phyloP scores from a whole-genome alignment of 2,113 vertebrate genomes.

The Onychorhynchus coronatus region DNA sequence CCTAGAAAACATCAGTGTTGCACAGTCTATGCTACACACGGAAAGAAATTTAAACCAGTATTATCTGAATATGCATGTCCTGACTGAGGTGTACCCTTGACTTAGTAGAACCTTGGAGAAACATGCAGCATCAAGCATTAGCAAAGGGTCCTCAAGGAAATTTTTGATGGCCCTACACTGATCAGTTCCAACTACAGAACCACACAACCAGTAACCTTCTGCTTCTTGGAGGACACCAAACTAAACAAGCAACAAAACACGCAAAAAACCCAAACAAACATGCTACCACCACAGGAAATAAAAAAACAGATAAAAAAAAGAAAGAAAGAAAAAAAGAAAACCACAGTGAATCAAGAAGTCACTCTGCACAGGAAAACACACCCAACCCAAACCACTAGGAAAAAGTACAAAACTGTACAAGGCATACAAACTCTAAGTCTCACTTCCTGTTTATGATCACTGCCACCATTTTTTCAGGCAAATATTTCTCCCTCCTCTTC shows the following conservation, averaged over 20 bases:
- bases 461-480: background rate
- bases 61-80: accelerated
- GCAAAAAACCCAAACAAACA: background rate
- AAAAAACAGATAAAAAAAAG: background rate
- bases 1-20: background rate
- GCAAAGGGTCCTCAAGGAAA: background rate
- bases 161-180: background rate
- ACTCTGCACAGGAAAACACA: constrained; percentile 19
- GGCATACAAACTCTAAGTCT: background rate
- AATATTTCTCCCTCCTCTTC: background rate
- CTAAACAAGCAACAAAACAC: background rate
- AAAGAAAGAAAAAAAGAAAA: background rate
- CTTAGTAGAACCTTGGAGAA: background rate
- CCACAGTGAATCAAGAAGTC: background rate
- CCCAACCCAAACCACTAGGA: background rate
- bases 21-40: background rate
- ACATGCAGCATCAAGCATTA: background rate
- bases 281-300: background rate
- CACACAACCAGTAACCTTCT: background rate
- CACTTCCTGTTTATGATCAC: background rate
- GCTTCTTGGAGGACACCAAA: background rate
- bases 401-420: background rate
- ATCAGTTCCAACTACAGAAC: background rate
- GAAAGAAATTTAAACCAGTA: background rate
- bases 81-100: background rate